Percentiles rank a stretch among this genome's conserved stretches.
Evolutionary conservation across 2,888 invertebrate genomes (phyloP).

Genomic region (Thymelicus lineola): DNA sequence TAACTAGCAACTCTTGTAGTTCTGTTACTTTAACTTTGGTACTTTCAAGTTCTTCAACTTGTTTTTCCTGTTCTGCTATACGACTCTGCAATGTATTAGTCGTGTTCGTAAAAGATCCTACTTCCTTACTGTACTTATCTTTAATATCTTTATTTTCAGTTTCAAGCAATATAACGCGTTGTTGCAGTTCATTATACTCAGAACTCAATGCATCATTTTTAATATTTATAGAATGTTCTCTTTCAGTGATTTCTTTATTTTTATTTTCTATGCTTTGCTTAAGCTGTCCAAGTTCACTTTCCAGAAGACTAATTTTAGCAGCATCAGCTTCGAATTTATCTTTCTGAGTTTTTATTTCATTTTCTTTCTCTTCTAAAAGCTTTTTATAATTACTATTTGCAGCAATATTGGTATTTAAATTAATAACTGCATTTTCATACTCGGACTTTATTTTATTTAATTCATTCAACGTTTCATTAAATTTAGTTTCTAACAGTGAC

Average conservation of each 20-base stretch:
- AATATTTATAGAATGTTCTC: constrained; percentile 59
- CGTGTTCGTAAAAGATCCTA: constrained; percentile 69
- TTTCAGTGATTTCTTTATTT: constrained; percentile 60
- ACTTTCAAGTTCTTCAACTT: constrained; percentile 64
- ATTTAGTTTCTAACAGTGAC: constrained; percentile 61
- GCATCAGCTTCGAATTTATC: constrained; percentile 61
- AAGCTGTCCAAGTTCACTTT: constrained; percentile 62
- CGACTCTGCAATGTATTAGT: constrained; percentile 64
- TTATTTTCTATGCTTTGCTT: constrained; percentile 60
- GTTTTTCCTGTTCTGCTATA: constrained; percentile 65
- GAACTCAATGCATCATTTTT: constrained; percentile 61
- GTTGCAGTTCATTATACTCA: constrained; percentile 64
- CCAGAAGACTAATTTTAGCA: constrained; percentile 58
- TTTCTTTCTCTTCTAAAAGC: constrained; percentile 65
- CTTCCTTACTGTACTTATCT: constrained; percentile 65
- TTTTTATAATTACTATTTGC: constrained; percentile 58
- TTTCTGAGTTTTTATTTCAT: constrained; percentile 61
- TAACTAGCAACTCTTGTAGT: constrained; percentile 67
- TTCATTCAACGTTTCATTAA: constrained; percentile 57
- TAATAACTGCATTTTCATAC: constrained; percentile 56
- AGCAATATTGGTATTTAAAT: constrained; percentile 59
- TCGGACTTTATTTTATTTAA: constrained; percentile 60
- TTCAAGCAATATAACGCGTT: constrained; percentile 63
- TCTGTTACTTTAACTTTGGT: constrained; percentile 71
- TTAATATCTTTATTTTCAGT: constrained; percentile 67